phyloP scores from a whole-genome alignment of 92 coral and sea anemone genomes.

The Micromussa lordhowensis region DNA sequence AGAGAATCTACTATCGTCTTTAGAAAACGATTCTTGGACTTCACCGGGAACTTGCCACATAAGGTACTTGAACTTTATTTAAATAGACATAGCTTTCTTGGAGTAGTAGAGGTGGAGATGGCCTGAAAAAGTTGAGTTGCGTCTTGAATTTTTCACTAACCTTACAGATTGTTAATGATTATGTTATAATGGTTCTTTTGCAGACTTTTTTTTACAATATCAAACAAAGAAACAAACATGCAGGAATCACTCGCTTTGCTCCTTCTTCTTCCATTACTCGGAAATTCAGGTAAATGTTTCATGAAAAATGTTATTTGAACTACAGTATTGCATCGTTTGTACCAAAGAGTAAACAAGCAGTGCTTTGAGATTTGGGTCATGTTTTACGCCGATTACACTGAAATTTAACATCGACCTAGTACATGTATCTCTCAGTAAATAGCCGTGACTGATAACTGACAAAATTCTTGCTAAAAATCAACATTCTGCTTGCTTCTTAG shows the following conservation, averaged over 20 bases:
- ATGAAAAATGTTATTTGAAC: background rate
- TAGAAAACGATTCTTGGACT: background rate
- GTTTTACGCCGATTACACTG: no score
- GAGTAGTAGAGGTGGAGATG: background rate
- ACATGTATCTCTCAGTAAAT: no score
- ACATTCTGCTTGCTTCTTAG: background rate
- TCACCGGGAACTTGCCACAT: background rate
- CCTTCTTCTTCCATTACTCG: slow-evolving; percentile 34
- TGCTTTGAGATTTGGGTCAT: no score
- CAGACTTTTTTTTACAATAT: background rate
- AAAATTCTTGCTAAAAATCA: background rate
- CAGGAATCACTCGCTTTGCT: slow-evolving; percentile 8
- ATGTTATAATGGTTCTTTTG: background rate
- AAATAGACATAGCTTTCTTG: no score
- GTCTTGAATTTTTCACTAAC: background rate
- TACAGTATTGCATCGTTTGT: no score
- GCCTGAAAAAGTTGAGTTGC: background rate
- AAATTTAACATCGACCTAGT: no score
- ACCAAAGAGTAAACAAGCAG: no score
- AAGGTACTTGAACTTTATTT: no score
- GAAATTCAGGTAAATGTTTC: slow-evolving; percentile 29
- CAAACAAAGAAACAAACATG: slow-evolving; percentile 17
- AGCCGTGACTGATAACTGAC: background rate
- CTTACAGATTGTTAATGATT: background rate
- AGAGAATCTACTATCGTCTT: background rate